Evolutionary conservation across 1,140 invertebrate species (phyloP), one percentile per base, ranked within the genome.

Genomic region (Nephila pilipes): DNA sequence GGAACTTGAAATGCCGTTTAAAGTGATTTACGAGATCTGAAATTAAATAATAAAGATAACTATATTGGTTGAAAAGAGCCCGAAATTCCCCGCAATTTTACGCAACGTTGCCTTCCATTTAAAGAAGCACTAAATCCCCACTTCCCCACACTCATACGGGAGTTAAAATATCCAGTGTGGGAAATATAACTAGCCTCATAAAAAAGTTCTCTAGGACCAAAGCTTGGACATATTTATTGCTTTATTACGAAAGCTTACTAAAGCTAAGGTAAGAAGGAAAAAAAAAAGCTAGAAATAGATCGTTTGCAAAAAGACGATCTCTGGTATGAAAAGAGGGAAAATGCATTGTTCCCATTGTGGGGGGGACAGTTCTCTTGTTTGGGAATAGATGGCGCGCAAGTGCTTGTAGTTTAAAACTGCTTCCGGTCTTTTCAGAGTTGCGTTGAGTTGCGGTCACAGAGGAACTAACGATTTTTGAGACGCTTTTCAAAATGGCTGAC

Each of bases 401-500:
- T 91, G 80, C 90, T 29, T 57, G n/a, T 54, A 91, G 90, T 91
- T 91, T 91, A 36, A 91, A 91, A 91, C 90, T 80, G 90, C 90
- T 91, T 91, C 90, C 90, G 90, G 90, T 58, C 90, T 91, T 91
- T 91, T 91, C 79, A 91, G 90, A 91, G 80, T 65, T 83, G 36
- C 29, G 80, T 85, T 85, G 90, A 91, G 90, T 91, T 91, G 90
- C 90, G 90, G 90, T 91, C 80, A 55, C 80, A 60, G 90, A 91
- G 60, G 58, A 91, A 91, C 80, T 91, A 91, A 91, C 90, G 60
- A 91, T 91, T 91, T 90, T 91, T 32, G 90, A 85, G 90, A 91
- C 90, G 90, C 90, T 91, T 91, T 91, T 91, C 90, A 91, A 91
- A 91, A 91, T 91, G 90, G 90, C 90, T 91, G 90, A 69, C 90